Base-by-base conservation (phyloP, 1,140 invertebrate species). In the Callitettix versicolor region DNA sequence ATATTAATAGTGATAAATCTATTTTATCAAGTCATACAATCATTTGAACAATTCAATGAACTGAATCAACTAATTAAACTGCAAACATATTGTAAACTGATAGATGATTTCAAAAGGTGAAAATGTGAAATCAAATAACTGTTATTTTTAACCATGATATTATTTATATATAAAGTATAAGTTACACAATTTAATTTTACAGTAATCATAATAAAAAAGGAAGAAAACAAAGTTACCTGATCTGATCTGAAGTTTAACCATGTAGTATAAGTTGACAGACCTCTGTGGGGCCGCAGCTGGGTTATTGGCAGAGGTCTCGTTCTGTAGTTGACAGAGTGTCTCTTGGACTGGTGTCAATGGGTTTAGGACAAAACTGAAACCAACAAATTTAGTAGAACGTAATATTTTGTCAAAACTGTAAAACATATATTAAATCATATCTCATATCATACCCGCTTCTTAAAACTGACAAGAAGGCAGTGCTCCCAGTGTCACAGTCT, bases 191-290 rank as follows among this genome's bases (percentile, higher is more conserved):
- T 44, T 44, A 18, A 44, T 11, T 18, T 44, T 11, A 7, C 18
- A 14, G 12, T 9, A 7, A 43, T 18, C 41, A 6, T 22, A 46
- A 22, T 46, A 4, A 14, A 14, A 46, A 2, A 22, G n/a, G 38
- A 26, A 55, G 20, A 24, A 22, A 42, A 48, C 14, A 58, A 36
- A 58, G 65, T 74, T 71, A 84, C 82, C 81, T 60, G 89, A 89
- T 72, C 89, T 73, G 60, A 95, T 79, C 73, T 91, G 85, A 62
- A 94, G 73, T 72, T 95, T 95, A 62, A 90, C 87, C 88, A 95
- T 93, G 75, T 94, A 95, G 69, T 95, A 95, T 74, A 90, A 88
- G 69, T 91, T 93, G 62, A 86, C 87, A 2, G 88, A 85, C 18
- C 87, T 76, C 71, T 85, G 79, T 4, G 91, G 86, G 36, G 79